A percentile compares a stretch with the other conserved stretches of the same genome.
phyloP scores from a whole-genome alignment of 1,140 invertebrate genomes.

The Ostrea edulis region DNA sequence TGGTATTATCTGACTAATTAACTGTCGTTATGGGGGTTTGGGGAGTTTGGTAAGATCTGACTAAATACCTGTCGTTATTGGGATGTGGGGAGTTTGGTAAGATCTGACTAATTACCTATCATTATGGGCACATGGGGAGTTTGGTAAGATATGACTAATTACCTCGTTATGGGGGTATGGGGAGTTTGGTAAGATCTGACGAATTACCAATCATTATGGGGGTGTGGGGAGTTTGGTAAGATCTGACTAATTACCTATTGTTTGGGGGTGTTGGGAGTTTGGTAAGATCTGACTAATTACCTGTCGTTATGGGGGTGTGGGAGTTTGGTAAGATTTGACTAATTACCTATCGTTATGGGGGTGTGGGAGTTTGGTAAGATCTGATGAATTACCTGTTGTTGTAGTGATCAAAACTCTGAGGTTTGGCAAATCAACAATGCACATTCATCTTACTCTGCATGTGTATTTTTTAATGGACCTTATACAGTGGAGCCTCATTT shows the following conservation, averaged over 20 bases:
- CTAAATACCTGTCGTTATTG: conserved; percentile 53
- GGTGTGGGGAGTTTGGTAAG: conserved; percentile 79
- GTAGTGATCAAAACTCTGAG: too few relatives aligned
- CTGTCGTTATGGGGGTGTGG: conserved; percentile 76
- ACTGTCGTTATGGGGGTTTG: conserved; percentile 75
- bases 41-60: conserved; percentile 76
- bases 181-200: conserved; percentile 75
- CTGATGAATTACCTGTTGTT: conserved; percentile 25
- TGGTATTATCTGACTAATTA: conserved; percentile 68
- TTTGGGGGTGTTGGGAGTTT: conserved; percentile 79
- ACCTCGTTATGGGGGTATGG: conserved; percentile 76
- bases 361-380: conserved; percentile 78
- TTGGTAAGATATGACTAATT: conserved; percentile 69
- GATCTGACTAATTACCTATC: conserved; percentile 46
- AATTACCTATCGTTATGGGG: conserved; percentile 71
- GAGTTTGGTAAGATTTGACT: conserved; percentile 73
- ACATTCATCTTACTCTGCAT: too few relatives aligned
- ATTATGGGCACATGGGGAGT: conserved; percentile 78
- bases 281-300: conserved; percentile 67
- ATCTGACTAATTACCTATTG: conserved; percentile 39
- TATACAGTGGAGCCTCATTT: too few relatives aligned
- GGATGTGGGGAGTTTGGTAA: conserved; percentile 79
- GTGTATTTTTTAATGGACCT: too few relatives aligned
- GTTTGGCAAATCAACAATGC: too few relatives aligned
- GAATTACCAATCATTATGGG: conserved; percentile 68